phyloP scores from a whole-genome alignment of 1,140 invertebrate species.

The Scaptodrosophila lebanonensis region DNA sequence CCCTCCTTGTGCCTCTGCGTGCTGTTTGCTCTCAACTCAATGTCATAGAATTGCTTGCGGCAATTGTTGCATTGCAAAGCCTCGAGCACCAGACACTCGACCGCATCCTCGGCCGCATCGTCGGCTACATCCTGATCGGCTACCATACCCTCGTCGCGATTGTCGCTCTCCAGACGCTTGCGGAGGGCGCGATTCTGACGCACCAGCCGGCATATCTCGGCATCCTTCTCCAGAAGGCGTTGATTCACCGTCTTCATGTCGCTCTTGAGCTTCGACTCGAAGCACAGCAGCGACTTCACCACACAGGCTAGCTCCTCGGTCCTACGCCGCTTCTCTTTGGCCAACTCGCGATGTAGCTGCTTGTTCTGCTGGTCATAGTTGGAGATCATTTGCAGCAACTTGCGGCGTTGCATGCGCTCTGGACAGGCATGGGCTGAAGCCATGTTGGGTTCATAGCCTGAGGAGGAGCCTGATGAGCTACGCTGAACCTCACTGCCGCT shows the following conservation, averaged over 20 bases:
- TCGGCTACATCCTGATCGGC: constrained; percentile 36
- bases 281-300: constrained; percentile 81
- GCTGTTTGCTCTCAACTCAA: constrained; percentile 48
- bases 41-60: constrained; percentile 70
- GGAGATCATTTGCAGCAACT: constrained; percentile 61
- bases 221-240: constrained; percentile 82
- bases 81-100: constrained; percentile 55
- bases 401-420: constrained; percentile 46
- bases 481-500: constrained; percentile 51
- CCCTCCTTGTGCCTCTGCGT: constrained; percentile 46
- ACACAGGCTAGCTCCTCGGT: constrained; percentile 82
- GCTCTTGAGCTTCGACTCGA: constrained; percentile 82
- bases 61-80: constrained; percentile 74
- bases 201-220: constrained; percentile 79
- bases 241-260: constrained; percentile 84
- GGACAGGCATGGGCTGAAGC: background rate
- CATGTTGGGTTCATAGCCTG: background rate
- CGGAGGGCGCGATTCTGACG: constrained; percentile 59
- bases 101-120: constrained; percentile 31
- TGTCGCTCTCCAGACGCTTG: constrained; percentile 44
- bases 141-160: constrained; percentile 47
- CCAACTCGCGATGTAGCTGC: constrained; percentile 59
- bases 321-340: constrained; percentile 79
- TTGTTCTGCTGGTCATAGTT: constrained; percentile 69
- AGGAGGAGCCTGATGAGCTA: constrained; percentile 53